Base-by-base conservation (phyloP, 30 jellyfish, hydroid and myxozoan genomes). In the Pseudorhiza aurosa region DNA sequence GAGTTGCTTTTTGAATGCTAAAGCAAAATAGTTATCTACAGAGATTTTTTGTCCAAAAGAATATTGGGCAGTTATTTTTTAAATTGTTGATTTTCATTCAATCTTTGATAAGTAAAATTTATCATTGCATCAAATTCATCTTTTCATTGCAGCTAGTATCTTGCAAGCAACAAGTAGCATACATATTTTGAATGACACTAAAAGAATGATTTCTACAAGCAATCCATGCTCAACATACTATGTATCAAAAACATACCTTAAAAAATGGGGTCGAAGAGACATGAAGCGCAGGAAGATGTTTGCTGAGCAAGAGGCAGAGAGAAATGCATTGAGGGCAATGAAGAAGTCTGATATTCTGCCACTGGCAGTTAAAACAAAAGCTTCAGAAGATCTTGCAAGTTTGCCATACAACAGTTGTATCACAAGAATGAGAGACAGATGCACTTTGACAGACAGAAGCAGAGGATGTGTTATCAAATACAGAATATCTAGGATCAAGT, bases 231-330 rank as follows among this genome's bases (percentile, higher is more conserved):
- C 72, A 21, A 64, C 86, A 12, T 92, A 74, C 67, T 92, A 92
- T 55, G 87, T 92, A 45, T 91, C 76, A 77, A 85, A 65, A 53
- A 82, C 95, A n/a, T 92, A 92, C 68, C 68, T 92, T 19, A 92
- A 85, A 46, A 77, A 82, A 67, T 92, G 96, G 96, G 98, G 96
- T n/a, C 63, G 98, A n/a, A 75, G 98, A 57, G 98, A 92, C 53
- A 75, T 85, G 95, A 86, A 85, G 69, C 78, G 98, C 37, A 74
- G 98, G 25, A 76, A 85, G 53, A 24, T 86, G 39, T 81, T 85
- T 69, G 89, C 89, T 14, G 98, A 92, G 67, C 72, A 77, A 29
- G 98, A 92, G 74, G 47, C 58, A 0, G 96, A 85, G 60, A 68
- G 98, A 68, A 72, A 84, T 31, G 88, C 89, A 5, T 59, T 92